Percentiles rank a stretch among this genome's conserved stretches.
Conservation (phyloP, 2,888 invertebrate genomes). For the Meteorus colon region DNA sequence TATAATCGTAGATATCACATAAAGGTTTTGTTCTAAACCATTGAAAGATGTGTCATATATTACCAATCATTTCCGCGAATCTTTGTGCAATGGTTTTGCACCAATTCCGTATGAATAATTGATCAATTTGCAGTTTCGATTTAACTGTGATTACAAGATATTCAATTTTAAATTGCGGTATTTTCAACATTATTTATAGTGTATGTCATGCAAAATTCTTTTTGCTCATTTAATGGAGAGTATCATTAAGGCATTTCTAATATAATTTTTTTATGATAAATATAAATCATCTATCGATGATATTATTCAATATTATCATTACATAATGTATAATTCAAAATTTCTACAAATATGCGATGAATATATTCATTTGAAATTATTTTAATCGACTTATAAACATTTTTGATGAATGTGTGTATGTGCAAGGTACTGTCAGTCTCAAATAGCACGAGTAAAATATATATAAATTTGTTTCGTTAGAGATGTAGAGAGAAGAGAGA, state of each 20-base stretch:
- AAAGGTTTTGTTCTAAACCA: background rate
- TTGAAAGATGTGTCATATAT: background rate
- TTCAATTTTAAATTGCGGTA: background rate
- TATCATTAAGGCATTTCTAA: background rate
- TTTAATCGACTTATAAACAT: constrained; percentile 40
- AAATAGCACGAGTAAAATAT: constrained; percentile 59
- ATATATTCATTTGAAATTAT: background rate
- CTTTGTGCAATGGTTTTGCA: background rate
- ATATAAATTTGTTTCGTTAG: constrained; percentile 42
- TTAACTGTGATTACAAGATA: background rate
- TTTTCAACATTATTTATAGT: background rate
- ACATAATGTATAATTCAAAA: background rate
- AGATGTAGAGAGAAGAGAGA: constrained; percentile 33
- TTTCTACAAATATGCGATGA: background rate
- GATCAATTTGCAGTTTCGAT: background rate
- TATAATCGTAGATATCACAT: background rate
- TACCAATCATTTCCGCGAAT: background rate
- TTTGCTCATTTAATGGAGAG: constrained; percentile 9
- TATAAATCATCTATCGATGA: background rate
- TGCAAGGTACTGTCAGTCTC: constrained; percentile 69
- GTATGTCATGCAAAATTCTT: constrained; percentile 15
- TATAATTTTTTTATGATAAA: background rate
- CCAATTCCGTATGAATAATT: background rate
- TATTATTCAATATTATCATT: background rate
- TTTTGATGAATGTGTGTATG: constrained; percentile 45